Conservation (phyloP, 2,888 invertebrate species). For the Aplocera efformata region DNA sequence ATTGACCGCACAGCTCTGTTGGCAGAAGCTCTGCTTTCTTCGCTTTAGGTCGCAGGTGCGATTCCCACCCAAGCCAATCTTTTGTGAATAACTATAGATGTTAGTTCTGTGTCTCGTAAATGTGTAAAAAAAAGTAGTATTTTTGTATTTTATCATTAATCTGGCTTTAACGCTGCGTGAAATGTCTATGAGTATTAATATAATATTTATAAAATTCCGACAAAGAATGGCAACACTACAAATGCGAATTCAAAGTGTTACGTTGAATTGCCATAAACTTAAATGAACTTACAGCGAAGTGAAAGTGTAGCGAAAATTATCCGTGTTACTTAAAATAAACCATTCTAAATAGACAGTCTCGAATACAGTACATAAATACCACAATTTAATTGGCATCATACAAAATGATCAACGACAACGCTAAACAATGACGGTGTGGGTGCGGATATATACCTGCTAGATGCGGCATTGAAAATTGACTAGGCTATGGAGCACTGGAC, state of each 20-base stretch:
- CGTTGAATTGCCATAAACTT: neutral
- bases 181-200: too few relatives aligned
- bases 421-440: constrained; percentile 8
- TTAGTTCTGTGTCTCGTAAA: too few relatives aligned
- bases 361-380: constrained; percentile 31
- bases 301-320: constrained; percentile 15
- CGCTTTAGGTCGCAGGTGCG: too few relatives aligned
- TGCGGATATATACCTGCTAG: neutral
- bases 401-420: constrained; percentile 31
- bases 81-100: too few relatives aligned
- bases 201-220: too few relatives aligned
- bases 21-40: too few relatives aligned
- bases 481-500: neutral
- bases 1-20: too few relatives aligned
- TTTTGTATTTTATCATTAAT: too few relatives aligned
- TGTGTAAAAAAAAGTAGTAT: too few relatives aligned
- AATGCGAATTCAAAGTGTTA: neutral
- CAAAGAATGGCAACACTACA: too few relatives aligned
- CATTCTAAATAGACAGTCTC: constrained; percentile 8
- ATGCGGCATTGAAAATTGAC: neutral
- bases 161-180: too few relatives aligned
- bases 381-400: constrained; percentile 39
- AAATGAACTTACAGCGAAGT: constrained; percentile 8
- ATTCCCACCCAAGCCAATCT: too few relatives aligned
- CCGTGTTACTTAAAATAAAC: constrained; percentile 26